These are phyloP conservation scores for Microcebus lehilahytsara DNA, from an alignment of 2,113 vertebrate genomes.

Conservation along the genomic window DNA sequence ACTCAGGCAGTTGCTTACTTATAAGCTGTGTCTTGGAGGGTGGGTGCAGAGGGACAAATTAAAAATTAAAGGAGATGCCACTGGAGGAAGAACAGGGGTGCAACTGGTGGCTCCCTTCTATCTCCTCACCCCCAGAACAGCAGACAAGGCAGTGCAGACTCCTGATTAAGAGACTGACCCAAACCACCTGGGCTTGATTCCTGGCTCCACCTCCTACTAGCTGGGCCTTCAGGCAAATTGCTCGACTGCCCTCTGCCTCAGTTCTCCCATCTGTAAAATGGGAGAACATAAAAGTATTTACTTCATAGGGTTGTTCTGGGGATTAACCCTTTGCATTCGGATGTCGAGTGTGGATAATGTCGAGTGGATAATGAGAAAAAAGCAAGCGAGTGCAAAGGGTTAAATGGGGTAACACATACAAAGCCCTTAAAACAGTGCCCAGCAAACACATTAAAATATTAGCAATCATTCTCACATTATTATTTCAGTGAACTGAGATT, in stretches of 20 bases:
- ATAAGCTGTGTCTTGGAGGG: neutral
- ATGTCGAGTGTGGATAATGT: too few relatives aligned
- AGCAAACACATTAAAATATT: neutral
- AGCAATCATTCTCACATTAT: neutral
- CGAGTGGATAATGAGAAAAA: too few relatives aligned
- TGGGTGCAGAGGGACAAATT: too few relatives aligned
- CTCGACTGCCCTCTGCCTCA: neutral
- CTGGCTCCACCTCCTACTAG: neutral
- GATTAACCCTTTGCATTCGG: neutral
- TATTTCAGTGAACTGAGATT: accelerated
- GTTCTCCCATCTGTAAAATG: neutral
- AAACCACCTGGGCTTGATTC: neutral
- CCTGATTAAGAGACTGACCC: accelerated
- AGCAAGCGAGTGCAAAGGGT: too few relatives aligned
- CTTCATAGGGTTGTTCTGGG: neutral
- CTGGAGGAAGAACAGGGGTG: too few relatives aligned
- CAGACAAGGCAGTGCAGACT: accelerated
- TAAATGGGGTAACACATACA: neutral
- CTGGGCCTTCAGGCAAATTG: neutral
- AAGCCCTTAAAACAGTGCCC: neutral
- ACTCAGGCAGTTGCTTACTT: neutral
- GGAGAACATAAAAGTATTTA: neutral
- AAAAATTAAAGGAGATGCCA: neutral
- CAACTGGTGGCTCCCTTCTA: neutral
- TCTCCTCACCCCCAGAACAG: too few relatives aligned